Evolutionary conservation across 2,888 invertebrate species (phyloP), one percentile per base, ranked within the genome.

Genomic region (Parnassius glacialis): DNA sequence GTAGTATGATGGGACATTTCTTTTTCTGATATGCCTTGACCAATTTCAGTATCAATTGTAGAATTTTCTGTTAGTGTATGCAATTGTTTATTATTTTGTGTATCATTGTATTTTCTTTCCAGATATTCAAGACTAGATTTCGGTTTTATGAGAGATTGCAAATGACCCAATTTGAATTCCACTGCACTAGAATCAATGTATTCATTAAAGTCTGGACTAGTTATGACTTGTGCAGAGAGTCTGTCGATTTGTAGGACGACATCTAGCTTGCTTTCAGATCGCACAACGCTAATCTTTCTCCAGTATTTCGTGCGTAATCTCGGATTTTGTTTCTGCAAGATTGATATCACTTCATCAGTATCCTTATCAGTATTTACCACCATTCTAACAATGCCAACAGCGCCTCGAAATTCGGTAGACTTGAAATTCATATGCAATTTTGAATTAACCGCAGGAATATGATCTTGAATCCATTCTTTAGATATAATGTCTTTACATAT

Each of bases 351-450:
- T 13, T 83, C 84, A 34, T 87, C 82, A 0, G 82, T 77, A 5
- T 78, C 75, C 67, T 76, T 84, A 0, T 75, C 72, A 0, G 85
- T 83, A 64, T 81, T 83, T 0, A 84, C 74, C 3, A 74, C 65
- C 84, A 90, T 86, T 58, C 82, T 90, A 11, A 90, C 74, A 10
- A 90, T 90, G 0, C 90, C 90, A 0, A 90, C 90, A 1, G 88
- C 87, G 0, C 90, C 90, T n/a, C 90, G 78, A 62, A 86, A 90
- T 63, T 90, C 90, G 0, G 89, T 90, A 0, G 83, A 74, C 68
- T 85, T 88, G 2, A 90, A 71, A 64, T 75, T 75, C 1, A 76
- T 69, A 45, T 79, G 69, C 41, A 88, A 58, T 57, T 69, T 81
- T 0, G 67, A 57, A 62, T 84, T 86, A 0, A 87, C 73, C 3